A percentile compares a stretch with the other conserved stretches of the same genome.
These are phyloP conservation scores for crab-eating macaque (Macaca fascicularis) DNA, from an alignment of 2,113 vertebrate genomes.

Conservation along the genomic window T2T-MFA8v1.1 NC_088385.1:102529501-102530000, in stretches of 20 bases:
- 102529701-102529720: background rate
- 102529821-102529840: background rate
- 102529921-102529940: background rate
- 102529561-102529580: background rate
- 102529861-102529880: background rate
- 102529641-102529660: background rate
- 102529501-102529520: background rate
- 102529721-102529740: background rate
- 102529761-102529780: background rate
- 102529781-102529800: background rate
- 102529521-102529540: background rate
- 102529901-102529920: background rate
- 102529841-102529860: background rate
- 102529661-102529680: background rate
- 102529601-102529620: background rate
- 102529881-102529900: constrained; percentile 18
- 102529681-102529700: background rate
- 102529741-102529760: background rate
- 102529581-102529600: background rate
- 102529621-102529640: background rate
- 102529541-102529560: background rate
- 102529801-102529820: background rate
- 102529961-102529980: background rate
- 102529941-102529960: constrained; percentile 33
- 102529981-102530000: background rate